Percentiles rank a stretch among this genome's conserved stretches.
Evolutionary conservation across 2,113 vertebrate species (phyloP).

Genomic region (Boulengeromyrus knoepffleri): DNA sequence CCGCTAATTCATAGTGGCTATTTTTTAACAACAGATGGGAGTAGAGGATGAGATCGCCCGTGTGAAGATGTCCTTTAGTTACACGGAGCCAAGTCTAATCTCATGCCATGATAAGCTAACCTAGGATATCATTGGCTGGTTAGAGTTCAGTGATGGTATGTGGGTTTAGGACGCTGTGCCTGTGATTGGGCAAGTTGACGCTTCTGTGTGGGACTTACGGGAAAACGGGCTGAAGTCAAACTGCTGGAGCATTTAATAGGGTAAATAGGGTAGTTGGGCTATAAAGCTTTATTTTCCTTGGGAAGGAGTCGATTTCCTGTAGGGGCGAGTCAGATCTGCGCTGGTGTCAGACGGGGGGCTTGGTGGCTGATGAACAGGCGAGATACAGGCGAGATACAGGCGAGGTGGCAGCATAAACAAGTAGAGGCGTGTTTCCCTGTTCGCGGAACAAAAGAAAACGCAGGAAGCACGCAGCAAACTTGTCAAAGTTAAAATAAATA

Average conservation of each 20-base stretch:
- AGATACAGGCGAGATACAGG: not conserved
- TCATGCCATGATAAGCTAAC: constrained; percentile 29
- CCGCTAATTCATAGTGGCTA: not conserved
- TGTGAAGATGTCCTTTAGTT: constrained; percentile 30
- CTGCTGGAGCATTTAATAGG: not conserved
- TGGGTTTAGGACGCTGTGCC: not conserved
- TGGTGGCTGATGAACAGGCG: not conserved
- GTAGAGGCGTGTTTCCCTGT: not conserved
- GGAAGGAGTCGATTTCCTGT: not conserved
- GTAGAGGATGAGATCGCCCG: constrained; percentile 16
- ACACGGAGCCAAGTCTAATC: constrained; percentile 27
- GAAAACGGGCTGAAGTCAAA: not conserved
- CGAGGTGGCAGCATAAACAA: not conserved
- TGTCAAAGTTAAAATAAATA: constrained; percentile 4
- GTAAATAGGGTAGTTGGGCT: not conserved
- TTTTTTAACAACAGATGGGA: constrained; percentile 26
- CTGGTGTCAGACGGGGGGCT: not conserved
- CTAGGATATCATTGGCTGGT: not conserved
- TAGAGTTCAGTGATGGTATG: not conserved
- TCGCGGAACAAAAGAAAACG: not conserved
- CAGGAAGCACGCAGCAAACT: not conserved
- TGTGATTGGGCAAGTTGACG: not conserved
- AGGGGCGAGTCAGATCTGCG: not conserved
- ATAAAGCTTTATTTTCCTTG: not conserved
- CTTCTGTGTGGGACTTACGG: not conserved